Evolutionary conservation across 2,797 vertebrate species (phyloP).

Genomic region (Parauchenoglanis ngamensis): DNA sequence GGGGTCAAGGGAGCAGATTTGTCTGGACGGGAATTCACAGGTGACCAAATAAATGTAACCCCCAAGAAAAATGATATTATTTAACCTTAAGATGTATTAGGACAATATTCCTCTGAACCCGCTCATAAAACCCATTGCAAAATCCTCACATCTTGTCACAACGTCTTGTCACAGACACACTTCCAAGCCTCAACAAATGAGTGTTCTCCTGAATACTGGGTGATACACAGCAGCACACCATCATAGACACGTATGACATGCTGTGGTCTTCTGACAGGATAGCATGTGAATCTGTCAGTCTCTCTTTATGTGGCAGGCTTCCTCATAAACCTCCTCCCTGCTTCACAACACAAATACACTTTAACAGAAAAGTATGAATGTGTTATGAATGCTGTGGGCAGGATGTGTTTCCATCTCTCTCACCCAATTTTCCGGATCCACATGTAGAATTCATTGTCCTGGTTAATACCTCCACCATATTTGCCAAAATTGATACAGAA

Average conservation of each 20-base stretch:
- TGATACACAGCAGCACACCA: not conserved
- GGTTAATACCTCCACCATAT: not conserved
- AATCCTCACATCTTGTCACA: not conserved
- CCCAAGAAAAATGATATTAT: not conserved
- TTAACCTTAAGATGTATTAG: not conserved
- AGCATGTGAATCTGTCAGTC: not conserved
- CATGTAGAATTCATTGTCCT: not conserved
- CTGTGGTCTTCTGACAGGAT: not conserved
- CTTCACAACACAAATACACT: not conserved
- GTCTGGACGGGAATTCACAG: not conserved
- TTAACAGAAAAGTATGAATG: not conserved
- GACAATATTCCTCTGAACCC: not conserved
- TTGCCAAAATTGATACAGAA: not conserved
- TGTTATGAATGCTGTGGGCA: not conserved
- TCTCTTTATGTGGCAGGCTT: not conserved
- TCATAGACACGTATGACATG: not conserved
- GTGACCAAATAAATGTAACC: not conserved
- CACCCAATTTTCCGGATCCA: not conserved
- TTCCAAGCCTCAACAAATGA: not conserved
- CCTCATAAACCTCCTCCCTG: not conserved
- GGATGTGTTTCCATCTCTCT: not conserved
- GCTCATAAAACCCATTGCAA: not conserved
- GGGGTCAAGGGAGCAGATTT: not conserved
- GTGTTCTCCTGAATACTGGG: not conserved
- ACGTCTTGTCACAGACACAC: not conserved